Conservation (phyloP, 2,797 vertebrate genomes). For the Poecilia gillii region DNA sequence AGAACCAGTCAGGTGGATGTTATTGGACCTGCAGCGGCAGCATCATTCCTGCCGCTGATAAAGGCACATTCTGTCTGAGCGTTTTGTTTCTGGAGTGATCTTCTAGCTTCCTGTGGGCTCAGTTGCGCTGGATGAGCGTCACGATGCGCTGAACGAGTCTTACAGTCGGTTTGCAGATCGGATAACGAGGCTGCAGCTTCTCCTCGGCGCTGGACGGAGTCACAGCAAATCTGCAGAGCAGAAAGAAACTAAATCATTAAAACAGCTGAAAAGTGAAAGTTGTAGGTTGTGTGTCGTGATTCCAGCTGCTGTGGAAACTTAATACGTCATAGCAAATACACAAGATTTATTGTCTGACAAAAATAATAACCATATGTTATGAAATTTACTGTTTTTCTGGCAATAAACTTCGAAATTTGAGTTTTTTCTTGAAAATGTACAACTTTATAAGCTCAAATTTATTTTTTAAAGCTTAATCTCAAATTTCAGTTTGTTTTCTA, state of each 20-base stretch:
- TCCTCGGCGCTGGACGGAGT: constrained; percentile 66
- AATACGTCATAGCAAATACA: not conserved
- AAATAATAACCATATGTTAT: not conserved
- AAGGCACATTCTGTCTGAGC: not conserved
- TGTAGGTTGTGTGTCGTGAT: not conserved
- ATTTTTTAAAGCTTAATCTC: no score
- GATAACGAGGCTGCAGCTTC: constrained; percentile 78
- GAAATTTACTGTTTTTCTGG: no score
- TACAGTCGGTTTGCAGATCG: constrained; percentile 73
- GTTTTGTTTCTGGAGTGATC: no score
- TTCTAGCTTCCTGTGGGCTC: not conserved
- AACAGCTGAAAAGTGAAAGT: not conserved
- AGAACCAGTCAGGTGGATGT: not conserved
- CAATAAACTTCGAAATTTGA: no score
- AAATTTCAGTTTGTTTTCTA: no score
- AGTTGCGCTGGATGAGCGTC: constrained; percentile 53
- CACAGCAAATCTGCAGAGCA: constrained; percentile 78
- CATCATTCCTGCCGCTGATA: no score
- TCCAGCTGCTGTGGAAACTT: not conserved
- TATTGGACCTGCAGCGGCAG: no score
- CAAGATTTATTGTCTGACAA: not conserved
- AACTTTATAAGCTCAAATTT: no score
- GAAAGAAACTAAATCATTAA: not conserved
- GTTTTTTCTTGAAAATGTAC: no score
- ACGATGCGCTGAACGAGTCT: constrained; percentile 74